Conservation (phyloP, 2,888 invertebrate species). For the Zhuqinia jingwanae region DNA sequence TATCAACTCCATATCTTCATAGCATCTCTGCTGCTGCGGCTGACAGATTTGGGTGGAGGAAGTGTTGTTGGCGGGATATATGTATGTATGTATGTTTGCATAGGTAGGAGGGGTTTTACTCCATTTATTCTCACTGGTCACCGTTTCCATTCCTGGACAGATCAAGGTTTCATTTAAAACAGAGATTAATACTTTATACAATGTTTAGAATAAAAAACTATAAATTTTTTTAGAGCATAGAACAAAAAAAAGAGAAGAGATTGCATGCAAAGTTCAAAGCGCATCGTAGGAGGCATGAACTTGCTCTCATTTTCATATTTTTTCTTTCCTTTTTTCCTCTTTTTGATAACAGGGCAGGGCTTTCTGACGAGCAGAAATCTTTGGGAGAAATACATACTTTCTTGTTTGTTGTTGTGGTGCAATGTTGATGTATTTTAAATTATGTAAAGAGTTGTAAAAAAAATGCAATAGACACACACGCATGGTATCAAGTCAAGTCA, state of each 20-base stretch:
- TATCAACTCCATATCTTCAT: slow-evolving; percentile 8
- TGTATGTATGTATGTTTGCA: neutral
- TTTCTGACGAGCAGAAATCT: no score
- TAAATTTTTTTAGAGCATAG: no score
- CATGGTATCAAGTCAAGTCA: slow-evolving; percentile 37
- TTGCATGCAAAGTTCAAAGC: slow-evolving; percentile 6
- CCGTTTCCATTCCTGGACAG: slow-evolving; percentile 29
- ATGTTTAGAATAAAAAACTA: no score
- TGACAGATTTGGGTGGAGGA: slow-evolving; percentile 3
- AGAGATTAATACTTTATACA: neutral
- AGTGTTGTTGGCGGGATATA: neutral
- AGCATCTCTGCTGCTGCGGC: no score
- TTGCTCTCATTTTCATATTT: slow-evolving; percentile 41
- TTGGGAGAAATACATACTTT: no score
- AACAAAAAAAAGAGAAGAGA: neutral
- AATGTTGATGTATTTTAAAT: neutral
- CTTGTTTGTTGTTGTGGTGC: neutral
- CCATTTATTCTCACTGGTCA: neutral
- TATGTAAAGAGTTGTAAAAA: neutral
- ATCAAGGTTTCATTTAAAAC: neutral
- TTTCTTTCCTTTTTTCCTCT: neutral
- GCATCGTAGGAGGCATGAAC: slow-evolving; percentile 30
- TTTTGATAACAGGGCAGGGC: neutral
- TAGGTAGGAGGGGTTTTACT: neutral
- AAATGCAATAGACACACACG: neutral